Base-by-base conservation (phyloP, 2,797 vertebrate genomes). In the Chelonia mydas region DNA sequence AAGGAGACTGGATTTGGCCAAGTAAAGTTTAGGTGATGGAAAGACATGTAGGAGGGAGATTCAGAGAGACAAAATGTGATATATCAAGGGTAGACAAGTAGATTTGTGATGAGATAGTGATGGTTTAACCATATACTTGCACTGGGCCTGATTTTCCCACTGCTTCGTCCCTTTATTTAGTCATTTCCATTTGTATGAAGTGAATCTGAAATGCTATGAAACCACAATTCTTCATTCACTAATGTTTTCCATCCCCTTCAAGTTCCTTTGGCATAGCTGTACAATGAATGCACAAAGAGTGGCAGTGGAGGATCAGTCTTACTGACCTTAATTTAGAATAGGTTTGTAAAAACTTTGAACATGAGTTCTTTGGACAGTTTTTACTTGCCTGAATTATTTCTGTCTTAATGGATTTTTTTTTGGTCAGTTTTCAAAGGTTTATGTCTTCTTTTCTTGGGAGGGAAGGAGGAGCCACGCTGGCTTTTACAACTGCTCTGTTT, bases 261-360 rank as follows among this genome's bases (percentile, higher is more conserved):
- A 13, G 13, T 77, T 49, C 45, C 25, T 15, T 77, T 77, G 74
- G 25, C 27, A 17, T 49, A 77, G 74, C 28, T 96, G 82, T 88
- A 84, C 94, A 95, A 77, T 86, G 85, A 76, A 59, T 37, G 65
- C 87, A 92, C 77, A 95, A 93, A 90, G 50, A 95, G 49, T 96
- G 90, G 87, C 90, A 97, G 80, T 94, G 82, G 80, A 93, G 76
- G 57, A 96, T 97, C 96, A 91, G 94, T 96, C 87, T 93, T 80
- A 81, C 84, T 94, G 94, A 92, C 93, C 89, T 95, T 96, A 93
- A 94, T 97, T 97, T 97, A 94, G n/a, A 37, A 90, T 83, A 91
- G 87, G 28, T 88, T 72, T 94, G 83, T 95, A 87, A 90, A 94
- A 84, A 13, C 59, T 86, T 78, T 86, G 82, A 93, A 93, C 65